Evolutionary conservation across 1,140 invertebrate species (phyloP).

Genomic region (Apis laboriosa): DNA sequence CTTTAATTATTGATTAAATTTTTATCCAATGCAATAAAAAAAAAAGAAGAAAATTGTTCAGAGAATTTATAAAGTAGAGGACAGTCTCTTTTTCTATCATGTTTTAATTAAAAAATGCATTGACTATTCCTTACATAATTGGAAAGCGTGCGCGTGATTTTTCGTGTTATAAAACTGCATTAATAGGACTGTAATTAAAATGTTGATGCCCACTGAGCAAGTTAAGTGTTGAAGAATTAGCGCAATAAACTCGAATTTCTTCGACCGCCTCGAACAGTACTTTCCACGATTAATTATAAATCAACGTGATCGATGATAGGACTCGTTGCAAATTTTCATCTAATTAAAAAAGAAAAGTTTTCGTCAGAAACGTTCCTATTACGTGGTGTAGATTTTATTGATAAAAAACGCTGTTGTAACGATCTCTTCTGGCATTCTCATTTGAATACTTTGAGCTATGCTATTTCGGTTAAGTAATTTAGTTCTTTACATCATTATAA

Average conservation of each 20-base stretch:
- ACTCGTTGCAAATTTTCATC: constrained; percentile 5
- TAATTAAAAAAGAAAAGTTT: constrained; percentile 11
- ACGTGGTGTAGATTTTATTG: not conserved
- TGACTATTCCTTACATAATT: constrained; percentile 70
- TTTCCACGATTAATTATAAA: constrained; percentile 24
- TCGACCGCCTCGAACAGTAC: not conserved
- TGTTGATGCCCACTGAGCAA: constrained; percentile 65
- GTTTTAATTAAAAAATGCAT: constrained; percentile 65
- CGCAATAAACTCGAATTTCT: constrained; percentile 54
- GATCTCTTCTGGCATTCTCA: not conserved
- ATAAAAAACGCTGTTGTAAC: not conserved
- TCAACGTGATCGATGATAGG: not conserved
- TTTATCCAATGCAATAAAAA: not conserved
- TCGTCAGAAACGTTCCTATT: not conserved
- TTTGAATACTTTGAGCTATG: not conserved
- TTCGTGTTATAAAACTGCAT: constrained; percentile 64
- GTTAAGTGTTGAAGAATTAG: constrained; percentile 57
- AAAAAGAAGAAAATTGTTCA: not conserved
- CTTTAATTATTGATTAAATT: too few species aligned
- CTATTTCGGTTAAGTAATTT: constrained; percentile 4
- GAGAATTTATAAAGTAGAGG: constrained; percentile 69
- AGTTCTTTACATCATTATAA: not conserved
- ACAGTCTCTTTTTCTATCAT: constrained; percentile 51
- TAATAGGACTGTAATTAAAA: constrained; percentile 67
- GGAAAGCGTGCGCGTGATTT: constrained; percentile 68